These are phyloP conservation scores for Glyphotaelius pellucidus DNA, from an alignment of 2,888 invertebrate species.

Conservation along the genomic window DNA sequence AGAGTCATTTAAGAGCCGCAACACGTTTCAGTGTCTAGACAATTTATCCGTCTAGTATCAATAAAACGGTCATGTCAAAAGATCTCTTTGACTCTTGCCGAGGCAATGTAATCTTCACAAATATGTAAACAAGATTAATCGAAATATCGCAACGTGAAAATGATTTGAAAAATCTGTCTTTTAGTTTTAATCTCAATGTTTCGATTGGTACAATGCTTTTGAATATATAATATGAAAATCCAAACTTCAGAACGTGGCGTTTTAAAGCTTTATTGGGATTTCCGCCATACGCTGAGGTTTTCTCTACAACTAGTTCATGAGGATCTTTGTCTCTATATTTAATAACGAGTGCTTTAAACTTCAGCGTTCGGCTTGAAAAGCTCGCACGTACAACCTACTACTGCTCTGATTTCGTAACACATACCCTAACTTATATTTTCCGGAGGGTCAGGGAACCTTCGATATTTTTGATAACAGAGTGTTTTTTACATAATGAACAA, in stretches of 20 bases:
- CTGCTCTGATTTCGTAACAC: neutral
- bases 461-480: neutral
- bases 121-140: neutral
- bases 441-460: neutral
- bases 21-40: conserved; percentile 2
- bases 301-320: neutral
- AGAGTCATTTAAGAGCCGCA: neutral
- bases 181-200: neutral
- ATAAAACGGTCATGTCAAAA: neutral
- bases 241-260: neutral
- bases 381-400: neutral
- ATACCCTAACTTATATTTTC: neutral
- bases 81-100: neutral
- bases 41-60: neutral
- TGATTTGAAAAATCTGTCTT: neutral
- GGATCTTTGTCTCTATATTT: neutral
- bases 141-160: neutral
- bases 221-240: neutral
- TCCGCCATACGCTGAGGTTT: neutral
- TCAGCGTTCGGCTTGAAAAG: neutral
- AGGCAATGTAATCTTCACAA: neutral
- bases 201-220: neutral
- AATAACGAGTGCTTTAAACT: neutral
- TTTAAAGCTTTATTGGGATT: neutral
- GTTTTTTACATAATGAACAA: no score